Evolutionary conservation across 2,797 vertebrate genomes (phyloP), one percentile per base, ranked within the genome.

Genomic region (Diplodus sargus): DNA sequence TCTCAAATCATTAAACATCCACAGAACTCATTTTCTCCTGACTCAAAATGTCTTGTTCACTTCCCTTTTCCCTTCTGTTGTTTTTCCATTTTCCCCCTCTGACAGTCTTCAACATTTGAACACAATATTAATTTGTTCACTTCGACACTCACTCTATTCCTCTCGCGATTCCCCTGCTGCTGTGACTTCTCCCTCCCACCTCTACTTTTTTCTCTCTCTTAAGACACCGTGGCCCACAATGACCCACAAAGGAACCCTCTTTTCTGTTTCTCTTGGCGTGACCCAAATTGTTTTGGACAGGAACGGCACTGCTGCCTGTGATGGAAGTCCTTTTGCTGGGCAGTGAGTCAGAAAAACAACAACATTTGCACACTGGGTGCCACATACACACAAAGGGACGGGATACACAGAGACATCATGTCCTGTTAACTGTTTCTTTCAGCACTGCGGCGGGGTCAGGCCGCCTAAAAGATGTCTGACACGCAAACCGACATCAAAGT

Each of bases 231-330:
- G 63, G 60, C 53, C 58, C 65, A 58, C 39, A 25, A 69, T 48
- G 64, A 78, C 72, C 77, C 77, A 79, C 72, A 1, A 30, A 82
- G 79, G 64, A 76, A 20, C 45, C 42, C 56, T 78, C 28, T 70
- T 70, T 74, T 83, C 69, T 72, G n/a, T 87, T 84, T 85, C 65
- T 73, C 70, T 79, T 77, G 66, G 34, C 30, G 39, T 81, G 82
- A 83, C 75, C 83, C 80, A 89, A 85, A 89, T 89, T 64, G 77
- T 79, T 89, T 75, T 69, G 70, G 85, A 86, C 81, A 86, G 74
- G 39, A 81, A 74, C 39, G 61, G 67, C 56, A 4, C 52, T 67
- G 74, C 63, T 78, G 61, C 48, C 57, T 87, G 80, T 81, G 79
- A 89, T 74, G 63, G 70, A 82, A 77, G 60, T 71, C 70, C 59